A percentile compares a stretch with the other conserved stretches of the same genome.
These are phyloP conservation scores for Pseudomyrmex gracilis DNA, from an alignment of 1,140 invertebrate genomes.

Conservation along the genomic window DNA sequence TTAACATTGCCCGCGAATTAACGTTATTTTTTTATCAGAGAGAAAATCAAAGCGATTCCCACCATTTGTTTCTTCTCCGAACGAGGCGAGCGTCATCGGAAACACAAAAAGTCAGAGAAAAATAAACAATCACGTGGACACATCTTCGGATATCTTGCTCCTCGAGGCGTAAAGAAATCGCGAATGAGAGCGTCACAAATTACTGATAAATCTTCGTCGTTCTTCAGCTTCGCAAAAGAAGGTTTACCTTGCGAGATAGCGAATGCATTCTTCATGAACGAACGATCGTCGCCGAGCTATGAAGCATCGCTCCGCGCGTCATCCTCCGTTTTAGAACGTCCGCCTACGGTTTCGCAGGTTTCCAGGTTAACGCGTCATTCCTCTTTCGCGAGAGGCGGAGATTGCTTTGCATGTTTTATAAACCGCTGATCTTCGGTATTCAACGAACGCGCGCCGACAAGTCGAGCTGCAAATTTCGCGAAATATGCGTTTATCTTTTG, in stretches of 20 bases:
- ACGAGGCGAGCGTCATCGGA: not conserved
- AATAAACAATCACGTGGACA: not conserved
- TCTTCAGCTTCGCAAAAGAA: not conserved
- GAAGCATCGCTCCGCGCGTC: slow-evolving; percentile 52
- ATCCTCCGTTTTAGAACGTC: slow-evolving; percentile 56
- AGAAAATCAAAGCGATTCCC: not conserved
- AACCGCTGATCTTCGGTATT: slow-evolving; percentile 64
- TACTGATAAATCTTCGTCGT: slow-evolving; percentile 10
- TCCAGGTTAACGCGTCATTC: slow-evolving; percentile 65
- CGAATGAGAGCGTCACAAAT: slow-evolving; percentile 15
- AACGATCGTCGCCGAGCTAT: not conserved
- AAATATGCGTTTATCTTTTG: not conserved
- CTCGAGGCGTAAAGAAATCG: too few species aligned
- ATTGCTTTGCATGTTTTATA: slow-evolving; percentile 74
- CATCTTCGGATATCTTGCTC: too few species aligned
- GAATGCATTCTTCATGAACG: slow-evolving; percentile 65
- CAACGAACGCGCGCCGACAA: not conserved
- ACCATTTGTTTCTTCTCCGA: not conserved
- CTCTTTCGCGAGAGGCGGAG: slow-evolving; percentile 61
- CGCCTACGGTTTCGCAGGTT: slow-evolving; percentile 58
- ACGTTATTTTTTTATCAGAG: not conserved
- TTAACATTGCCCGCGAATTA: not conserved
- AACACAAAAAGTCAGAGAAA: too few species aligned
- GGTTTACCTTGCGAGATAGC: slow-evolving; percentile 66
- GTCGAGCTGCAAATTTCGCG: slow-evolving; percentile 21